Evolutionary conservation across 2,797 vertebrate genomes (phyloP), one percentile per base, ranked within the genome.

Genomic region (Acridotheres tristis): DNA sequence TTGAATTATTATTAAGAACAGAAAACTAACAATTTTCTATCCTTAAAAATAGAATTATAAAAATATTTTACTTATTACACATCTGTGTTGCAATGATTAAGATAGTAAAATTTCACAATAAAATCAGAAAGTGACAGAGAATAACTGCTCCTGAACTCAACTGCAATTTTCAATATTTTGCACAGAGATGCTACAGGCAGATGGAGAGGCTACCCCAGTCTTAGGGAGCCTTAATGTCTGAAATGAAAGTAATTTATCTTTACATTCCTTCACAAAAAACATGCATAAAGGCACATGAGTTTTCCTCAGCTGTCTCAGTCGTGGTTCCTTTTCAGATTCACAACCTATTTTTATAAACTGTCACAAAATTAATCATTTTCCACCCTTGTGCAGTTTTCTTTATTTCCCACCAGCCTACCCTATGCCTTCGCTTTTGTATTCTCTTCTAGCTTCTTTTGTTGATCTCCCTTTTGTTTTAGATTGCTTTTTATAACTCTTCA

Each of bases 401-500:
- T 85, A 57, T 94, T 88, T 88, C 40, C 26, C 68, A 79, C 23
- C 63, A 86, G 9, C 55, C 76, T 30, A 79, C 51, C 16, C 15
- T 3, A 2, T 42, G 17, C 48, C 43, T 90, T 75, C 73, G 29
- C 30, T 77, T 76, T 80, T 94, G 18, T 74, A 63, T 85, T 92
- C 51, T 90, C 43, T 69, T 29, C 25, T 55, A 78, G 34, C 30
- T 89, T 80, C 76, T 93, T 94, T 91, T 19, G 11, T 78, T 77
- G 53, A 55, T 66, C 42, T 88, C 8, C 26, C 17, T 93, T 97
- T 94, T 90, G 54, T 93, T 92, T 93, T 50, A 65, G 57, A 27
- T 66, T 89, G 91, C 80, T 75, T 93, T 96, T 93, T 66, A 73
- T 89, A 94, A 69, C 45, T 89, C 87, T 87, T 79, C 77, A 94